Conservation (phyloP, 2,888 invertebrate species). For the Allolobophora icterica region DNA sequence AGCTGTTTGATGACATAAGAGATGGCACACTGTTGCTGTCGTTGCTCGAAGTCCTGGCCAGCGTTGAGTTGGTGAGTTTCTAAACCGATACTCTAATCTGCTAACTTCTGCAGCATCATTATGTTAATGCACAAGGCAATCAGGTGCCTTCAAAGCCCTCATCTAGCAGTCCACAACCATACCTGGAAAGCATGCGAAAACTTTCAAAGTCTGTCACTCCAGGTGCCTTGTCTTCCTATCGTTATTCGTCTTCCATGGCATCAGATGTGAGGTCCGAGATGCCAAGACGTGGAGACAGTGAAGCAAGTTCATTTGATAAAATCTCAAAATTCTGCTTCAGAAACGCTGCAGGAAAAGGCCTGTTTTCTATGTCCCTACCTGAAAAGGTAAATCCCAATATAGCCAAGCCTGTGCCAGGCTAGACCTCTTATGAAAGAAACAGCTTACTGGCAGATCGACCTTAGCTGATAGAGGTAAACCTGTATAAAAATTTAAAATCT, state of each 20-base stretch:
- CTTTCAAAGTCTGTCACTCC: neutral
- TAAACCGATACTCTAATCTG: neutral
- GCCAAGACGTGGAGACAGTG: neutral
- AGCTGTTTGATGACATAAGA: constrained; percentile 92
- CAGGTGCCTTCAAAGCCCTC: neutral
- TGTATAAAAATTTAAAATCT: too few relatives aligned
- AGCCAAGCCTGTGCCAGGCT: neutral
- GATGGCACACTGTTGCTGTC: constrained; percentile 93
- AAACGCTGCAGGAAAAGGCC: neutral
- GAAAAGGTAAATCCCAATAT: neutral
- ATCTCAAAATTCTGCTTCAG: neutral
- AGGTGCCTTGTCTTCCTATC: neutral
- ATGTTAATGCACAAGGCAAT: neutral
- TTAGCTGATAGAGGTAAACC: too few relatives aligned
- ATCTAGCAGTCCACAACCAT: neutral
- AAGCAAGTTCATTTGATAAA: neutral
- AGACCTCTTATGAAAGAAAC: neutral
- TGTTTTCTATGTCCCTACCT: neutral
- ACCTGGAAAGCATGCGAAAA: neutral
- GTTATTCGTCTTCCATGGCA: neutral
- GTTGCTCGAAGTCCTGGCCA: constrained; percentile 90
- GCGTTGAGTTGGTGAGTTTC: constrained; percentile 84
- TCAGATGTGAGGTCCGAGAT: neutral
- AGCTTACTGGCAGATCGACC: neutral
- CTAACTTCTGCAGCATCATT: neutral